Percentiles rank a stretch among this genome's conserved stretches.
Conservation (phyloP, 2,797 vertebrate species). For the Channa striata region DNA sequence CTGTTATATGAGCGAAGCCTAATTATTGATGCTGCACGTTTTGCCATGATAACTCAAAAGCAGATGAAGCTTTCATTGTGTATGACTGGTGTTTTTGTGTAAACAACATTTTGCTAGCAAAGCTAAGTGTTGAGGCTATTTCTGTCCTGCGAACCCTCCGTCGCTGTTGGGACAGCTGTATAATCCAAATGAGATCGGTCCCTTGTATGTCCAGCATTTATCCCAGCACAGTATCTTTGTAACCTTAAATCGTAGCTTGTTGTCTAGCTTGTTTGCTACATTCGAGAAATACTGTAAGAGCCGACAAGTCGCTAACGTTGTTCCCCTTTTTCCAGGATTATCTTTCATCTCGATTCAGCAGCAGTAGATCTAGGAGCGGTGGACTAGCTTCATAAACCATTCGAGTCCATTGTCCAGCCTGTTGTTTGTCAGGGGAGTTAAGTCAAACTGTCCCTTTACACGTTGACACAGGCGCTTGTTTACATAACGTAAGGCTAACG, state of each 20-base stretch:
- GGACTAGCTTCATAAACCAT: constrained; percentile 17
- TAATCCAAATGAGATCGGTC: constrained; percentile 46
- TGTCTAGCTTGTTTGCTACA: constrained; percentile 26
- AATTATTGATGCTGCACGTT: constrained; percentile 30
- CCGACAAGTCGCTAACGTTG: constrained; percentile 51
- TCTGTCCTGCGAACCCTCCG: constrained; percentile 64
- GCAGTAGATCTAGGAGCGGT: constrained; percentile 25
- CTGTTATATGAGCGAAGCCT: constrained; percentile 18
- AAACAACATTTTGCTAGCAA: constrained; percentile 82
- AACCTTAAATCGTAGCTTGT: constrained; percentile 8
- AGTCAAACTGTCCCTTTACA: constrained; percentile 59
- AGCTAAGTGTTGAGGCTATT: constrained; percentile 74
- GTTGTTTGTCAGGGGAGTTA: constrained; percentile 51
- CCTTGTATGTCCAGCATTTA: constrained; percentile 31
- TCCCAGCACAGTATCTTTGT: constrained; percentile 9
- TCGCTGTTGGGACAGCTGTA: constrained; percentile 68
- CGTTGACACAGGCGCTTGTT: constrained; percentile 77
- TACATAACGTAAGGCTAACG: constrained; percentile 79
- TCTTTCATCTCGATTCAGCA: constrained; percentile 60
- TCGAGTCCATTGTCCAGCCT: constrained; percentile 63
- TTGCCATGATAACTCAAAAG: constrained; percentile 29
- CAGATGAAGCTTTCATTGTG: constrained; percentile 63
- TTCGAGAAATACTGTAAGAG: constrained; percentile 46
- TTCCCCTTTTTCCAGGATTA: constrained; percentile 42
- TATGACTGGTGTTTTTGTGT: constrained; percentile 77